These are phyloP conservation scores for Platichthys flesus DNA, from an alignment of 2,113 vertebrate genomes.

Conservation along the genomic window DNA sequence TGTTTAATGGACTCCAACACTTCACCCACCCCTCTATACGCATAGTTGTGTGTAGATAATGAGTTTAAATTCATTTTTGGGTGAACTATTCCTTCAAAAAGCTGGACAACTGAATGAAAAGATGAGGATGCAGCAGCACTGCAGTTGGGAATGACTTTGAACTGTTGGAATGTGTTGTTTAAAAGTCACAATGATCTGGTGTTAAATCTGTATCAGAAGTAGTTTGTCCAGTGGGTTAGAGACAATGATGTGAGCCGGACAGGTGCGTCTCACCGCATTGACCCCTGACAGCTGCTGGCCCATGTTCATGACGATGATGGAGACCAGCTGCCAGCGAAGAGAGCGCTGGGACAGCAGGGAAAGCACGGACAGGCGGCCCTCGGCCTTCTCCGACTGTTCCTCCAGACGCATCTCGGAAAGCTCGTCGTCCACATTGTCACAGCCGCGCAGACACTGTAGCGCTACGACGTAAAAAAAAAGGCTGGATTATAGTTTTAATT, in stretches of 20 bases:
- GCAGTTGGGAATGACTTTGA: neutral
- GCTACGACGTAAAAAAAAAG: slow-evolving; percentile 67
- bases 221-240: neutral
- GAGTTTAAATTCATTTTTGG: no score
- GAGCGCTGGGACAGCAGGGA: slow-evolving; percentile 84
- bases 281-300: slow-evolving; percentile 95
- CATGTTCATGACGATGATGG: slow-evolving; percentile 87
- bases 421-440: slow-evolving; percentile 83
- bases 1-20: no score
- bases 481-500: neutral
- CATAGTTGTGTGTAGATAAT: no score
- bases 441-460: slow-evolving; percentile 85
- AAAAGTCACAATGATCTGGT: no score
- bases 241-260: neutral
- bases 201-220: no score
- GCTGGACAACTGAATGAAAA: neutral
- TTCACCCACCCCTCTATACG: no score
- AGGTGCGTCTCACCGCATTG: slow-evolving; percentile 82
- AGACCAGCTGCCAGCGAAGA: slow-evolving; percentile 92
- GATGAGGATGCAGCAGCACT: neutral
- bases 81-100: neutral
- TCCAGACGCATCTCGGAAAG: slow-evolving; percentile 89
- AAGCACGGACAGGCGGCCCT: slow-evolving; percentile 84
- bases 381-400: slow-evolving; percentile 83
- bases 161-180: no score